Base-by-base conservation (phyloP, 1,140 invertebrate genomes). In the Campoletis sonorensis region DNA sequence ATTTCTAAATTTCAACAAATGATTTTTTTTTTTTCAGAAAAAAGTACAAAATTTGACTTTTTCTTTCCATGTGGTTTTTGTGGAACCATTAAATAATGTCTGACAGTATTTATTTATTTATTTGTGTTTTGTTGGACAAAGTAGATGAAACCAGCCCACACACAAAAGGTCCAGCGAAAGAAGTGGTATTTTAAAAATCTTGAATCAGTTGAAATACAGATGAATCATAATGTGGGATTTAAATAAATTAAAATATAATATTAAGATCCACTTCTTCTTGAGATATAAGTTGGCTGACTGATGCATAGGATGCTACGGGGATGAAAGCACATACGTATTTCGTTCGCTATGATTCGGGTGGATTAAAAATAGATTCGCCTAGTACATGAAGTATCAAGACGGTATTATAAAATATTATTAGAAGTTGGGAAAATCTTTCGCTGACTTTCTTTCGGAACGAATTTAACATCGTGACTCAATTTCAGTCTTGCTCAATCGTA, bases 321-420 rank as follows among this genome's bases (percentile, higher is more conserved):
- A 70, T 64, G 61, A 70, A 70, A n/a, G 27, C 67, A 33, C 61
- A 23, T n/a, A 61, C 58, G 8, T n/a, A 61, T 61, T 4, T 64
- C 21, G 23, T 13, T 18, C 67, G 27, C 54, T 77, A 40, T 77
- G 73, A 77, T 77, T 77, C 51, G 73, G 26, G 61, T 13, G 0
- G 79, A 30, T 51, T 49, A n/a, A 81, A 81, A 81, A 81, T 81
- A 81, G 73, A 51, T 16, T 51, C 64, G 58, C 72, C 71, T 51
- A 76, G 70, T 76, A n/a, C 72, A 76, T 67, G 54, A 27, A 54
- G 67, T 70, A 77, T 75, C 45, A 75, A 64, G 71, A 80, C 70
- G 40, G 67, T 67, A 67, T 81, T 81, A 75, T 81, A 68, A 45
- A 45, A 67, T 75, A 75, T 61, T 75, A 75, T 61, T 67, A 81